Evolutionary conservation across 2,113 vertebrate species (phyloP), one percentile per base, ranked within the genome.

Genomic region (Leptodactylus fuscus): DNA sequence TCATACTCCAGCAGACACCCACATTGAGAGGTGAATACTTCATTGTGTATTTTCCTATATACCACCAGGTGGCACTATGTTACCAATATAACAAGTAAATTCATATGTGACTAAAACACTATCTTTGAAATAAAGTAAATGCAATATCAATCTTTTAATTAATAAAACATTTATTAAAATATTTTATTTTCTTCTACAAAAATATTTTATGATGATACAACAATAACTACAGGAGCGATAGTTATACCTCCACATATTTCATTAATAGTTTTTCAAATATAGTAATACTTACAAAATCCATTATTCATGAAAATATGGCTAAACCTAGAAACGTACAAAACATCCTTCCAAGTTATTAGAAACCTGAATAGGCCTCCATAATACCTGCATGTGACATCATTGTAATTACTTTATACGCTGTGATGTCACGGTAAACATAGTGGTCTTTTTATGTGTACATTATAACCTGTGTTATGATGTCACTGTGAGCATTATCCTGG

Each of bases 151-250:
- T 69, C 11, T 27, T 48, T 44, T 76, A 38, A 11, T 69, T 38
- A 49, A 76, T 76, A 76, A 76, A 51, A 49, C 22, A 48, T 51
- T 76, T 76, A 76, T 51, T 76, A 10, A 76, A 75, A 76, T 76
- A 76, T 16, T 48, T 75, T 49, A 49, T 13, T 75, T 48, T 75
- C 24, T 49, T 51, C 46, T 76, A 76, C 44, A 76, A 76, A 76
- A 76, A 76, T 76, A 76, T 24, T 29, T 49, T 32, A 29, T 16
- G 24, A 15, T 29, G 48, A 76, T 76, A 49, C 46, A 76, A 51
- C 10, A 73, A 44, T 44, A 32, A 76, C 13, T 76, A 76, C 24
- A 51, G 15, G 2, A 49, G 13, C 24, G 15, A 49, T 10, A 51
- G 44, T 10, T 15, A 75, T 75, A 24, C n/a, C n/a, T 24, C n/a